A percentile compares a stretch with the other conserved stretches of the same genome.
Evolutionary conservation across 2,113 vertebrate genomes (phyloP).

Genomic region (Sinocyclocheilus anshuiensis): DNA sequence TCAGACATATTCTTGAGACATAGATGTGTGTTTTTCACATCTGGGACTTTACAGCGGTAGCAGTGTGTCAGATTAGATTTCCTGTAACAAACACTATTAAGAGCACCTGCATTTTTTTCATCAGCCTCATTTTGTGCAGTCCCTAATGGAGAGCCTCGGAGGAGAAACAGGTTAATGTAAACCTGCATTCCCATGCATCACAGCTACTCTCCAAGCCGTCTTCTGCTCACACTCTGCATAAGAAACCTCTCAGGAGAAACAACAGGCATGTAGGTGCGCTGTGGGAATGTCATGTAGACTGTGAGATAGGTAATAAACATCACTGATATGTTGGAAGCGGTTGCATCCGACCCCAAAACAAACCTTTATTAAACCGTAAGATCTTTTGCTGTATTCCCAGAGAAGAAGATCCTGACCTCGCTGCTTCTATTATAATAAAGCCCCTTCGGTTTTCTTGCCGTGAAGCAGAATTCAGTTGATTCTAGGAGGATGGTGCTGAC

Average conservation of each 20-base stretch:
- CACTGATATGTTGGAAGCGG: constrained; percentile 17
- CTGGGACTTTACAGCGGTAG: constrained; percentile 58
- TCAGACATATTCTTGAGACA: not conserved
- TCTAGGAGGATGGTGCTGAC: constrained; percentile 34
- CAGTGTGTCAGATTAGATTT: constrained; percentile 69
- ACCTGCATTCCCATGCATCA: constrained; percentile 57
- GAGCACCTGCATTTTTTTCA: constrained; percentile 49
- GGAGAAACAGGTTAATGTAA: constrained; percentile 58
- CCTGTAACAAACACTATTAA: constrained; percentile 59
- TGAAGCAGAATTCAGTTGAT: constrained; percentile 53
- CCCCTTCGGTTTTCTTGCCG: constrained; percentile 29
- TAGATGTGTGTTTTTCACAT: constrained; percentile 47
- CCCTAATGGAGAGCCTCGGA: constrained; percentile 41
- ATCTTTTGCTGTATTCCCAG: constrained; percentile 19
- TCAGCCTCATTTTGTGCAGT: constrained; percentile 63
- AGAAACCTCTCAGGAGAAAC: not conserved
- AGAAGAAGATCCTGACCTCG: constrained; percentile 4
- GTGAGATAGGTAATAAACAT: constrained; percentile 38
- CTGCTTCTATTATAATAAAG: constrained; percentile 39
- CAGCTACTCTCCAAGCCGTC: not conserved
- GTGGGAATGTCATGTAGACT: not conserved
- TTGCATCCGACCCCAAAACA: not conserved
- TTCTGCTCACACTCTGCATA: not conserved
- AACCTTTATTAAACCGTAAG: constrained; percentile 35
- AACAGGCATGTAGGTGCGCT: not conserved